Conservation (phyloP, 2,888 invertebrate species). For the Andricus curvator region DNA sequence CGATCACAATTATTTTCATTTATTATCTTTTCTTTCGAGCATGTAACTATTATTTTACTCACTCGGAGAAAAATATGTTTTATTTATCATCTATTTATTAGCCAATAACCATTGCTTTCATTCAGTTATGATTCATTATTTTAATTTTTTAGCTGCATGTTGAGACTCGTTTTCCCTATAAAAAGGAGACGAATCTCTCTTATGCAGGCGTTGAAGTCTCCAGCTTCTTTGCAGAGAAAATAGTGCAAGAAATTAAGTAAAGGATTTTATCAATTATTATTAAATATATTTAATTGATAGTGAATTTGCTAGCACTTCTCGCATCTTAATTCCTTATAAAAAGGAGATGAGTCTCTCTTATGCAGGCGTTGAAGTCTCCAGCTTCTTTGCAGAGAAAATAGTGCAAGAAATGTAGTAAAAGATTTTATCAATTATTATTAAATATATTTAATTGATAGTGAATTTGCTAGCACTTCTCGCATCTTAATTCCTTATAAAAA, state of each 20-base stretch:
- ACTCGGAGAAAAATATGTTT: not conserved
- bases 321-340: not conserved
- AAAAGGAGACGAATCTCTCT: conserved; percentile 17
- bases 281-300: no score
- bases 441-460: not conserved
- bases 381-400: no score
- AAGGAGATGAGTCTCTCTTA: conserved; percentile 18
- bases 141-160: not conserved
- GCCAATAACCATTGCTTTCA: not conserved
- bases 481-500: no score
- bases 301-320: no score
- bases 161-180: not conserved
- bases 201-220: conserved; percentile 14
- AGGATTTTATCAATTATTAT: no score
- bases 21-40: no score
- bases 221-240: conserved; percentile 19
- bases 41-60: no score
- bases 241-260: no score
- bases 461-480: not conserved
- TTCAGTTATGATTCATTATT: not conserved
- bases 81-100: not conserved
- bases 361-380: not conserved
- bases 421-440: not conserved
- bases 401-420: not conserved
- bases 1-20: conserved; percentile 3